These are phyloP conservation scores for Rhabdomys pumilio DNA, from an alignment of 2,797 vertebrate species.

Conservation along the genomic window DNA sequence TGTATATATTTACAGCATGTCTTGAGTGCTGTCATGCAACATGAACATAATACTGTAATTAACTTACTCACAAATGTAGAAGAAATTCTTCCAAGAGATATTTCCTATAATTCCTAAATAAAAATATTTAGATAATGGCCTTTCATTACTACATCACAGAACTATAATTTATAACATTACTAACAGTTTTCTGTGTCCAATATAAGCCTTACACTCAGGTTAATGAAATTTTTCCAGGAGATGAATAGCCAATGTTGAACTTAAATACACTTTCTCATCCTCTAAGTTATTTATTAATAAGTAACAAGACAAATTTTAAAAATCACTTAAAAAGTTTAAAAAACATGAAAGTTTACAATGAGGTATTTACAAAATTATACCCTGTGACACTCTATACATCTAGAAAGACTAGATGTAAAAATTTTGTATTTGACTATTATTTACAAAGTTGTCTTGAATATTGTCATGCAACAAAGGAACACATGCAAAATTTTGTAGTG, in stretches of 20 bases:
- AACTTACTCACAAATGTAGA: slow-evolving; percentile 9
- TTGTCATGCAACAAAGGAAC: slow-evolving; percentile 83
- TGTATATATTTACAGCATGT: slow-evolving; percentile 48
- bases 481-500: slow-evolving; percentile 70
- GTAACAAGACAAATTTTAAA: not conserved
- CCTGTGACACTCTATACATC: slow-evolving; percentile 62
- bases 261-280: not conserved
- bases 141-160: slow-evolving; percentile 7
- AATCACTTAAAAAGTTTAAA: not conserved
- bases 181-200: not conserved
- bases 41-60: not conserved
- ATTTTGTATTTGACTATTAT: slow-evolving; percentile 56
- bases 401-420: slow-evolving; percentile 69
- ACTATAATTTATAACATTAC: not conserved
- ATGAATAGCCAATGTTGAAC: not conserved
- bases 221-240: slow-evolving; percentile 8
- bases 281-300: not conserved
- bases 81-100: not conserved
- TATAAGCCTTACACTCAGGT: not conserved
- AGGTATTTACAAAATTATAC: slow-evolving; percentile 79
- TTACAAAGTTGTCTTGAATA: slow-evolving; percentile 85
- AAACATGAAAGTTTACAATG: slow-evolving; percentile 20
- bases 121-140: not conserved
- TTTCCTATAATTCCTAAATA: slow-evolving; percentile 10
- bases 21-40: slow-evolving; percentile 42